Percentiles rank a stretch among this genome's conserved stretches.
Evolutionary conservation across 2,113 vertebrate species (phyloP).

Genomic region (Coracopsis vasa): DNA sequence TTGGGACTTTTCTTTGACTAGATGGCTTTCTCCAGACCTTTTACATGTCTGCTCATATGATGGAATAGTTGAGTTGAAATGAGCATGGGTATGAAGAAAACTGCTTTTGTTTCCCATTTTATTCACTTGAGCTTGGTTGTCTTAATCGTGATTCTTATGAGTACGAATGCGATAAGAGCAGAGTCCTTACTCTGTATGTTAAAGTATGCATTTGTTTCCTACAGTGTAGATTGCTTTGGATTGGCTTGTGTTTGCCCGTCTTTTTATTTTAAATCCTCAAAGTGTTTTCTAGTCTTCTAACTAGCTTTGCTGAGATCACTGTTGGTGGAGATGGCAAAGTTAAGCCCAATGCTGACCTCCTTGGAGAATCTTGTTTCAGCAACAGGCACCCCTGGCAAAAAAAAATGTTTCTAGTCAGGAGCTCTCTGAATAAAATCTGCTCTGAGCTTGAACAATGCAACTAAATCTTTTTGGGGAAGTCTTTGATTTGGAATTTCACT

Average conservation of each 20-base stretch:
- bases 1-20: constrained; percentile 60
- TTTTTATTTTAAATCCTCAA: fast-evolving
- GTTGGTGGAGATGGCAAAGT: neutral
- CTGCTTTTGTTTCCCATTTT: neutral
- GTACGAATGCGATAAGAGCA: neutral
- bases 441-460: neutral
- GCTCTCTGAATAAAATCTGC: neutral
- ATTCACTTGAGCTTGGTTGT: neutral
- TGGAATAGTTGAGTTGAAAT: neutral
- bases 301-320: neutral
- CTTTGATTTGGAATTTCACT: neutral
- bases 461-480: neutral
- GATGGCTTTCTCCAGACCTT: constrained; percentile 15
- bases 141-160: neutral
- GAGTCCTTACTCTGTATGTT: neutral
- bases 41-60: neutral
- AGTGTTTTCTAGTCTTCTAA: neutral
- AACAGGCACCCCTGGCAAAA: neutral
- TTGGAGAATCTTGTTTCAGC: neutral
- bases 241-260: neutral
- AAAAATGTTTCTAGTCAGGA: neutral
- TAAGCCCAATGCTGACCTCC: neutral
- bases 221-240: neutral
- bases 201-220: neutral
- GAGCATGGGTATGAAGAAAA: neutral